Conservation (phyloP, 1,140 invertebrate species). For the Calycopis cecrops region DNA sequence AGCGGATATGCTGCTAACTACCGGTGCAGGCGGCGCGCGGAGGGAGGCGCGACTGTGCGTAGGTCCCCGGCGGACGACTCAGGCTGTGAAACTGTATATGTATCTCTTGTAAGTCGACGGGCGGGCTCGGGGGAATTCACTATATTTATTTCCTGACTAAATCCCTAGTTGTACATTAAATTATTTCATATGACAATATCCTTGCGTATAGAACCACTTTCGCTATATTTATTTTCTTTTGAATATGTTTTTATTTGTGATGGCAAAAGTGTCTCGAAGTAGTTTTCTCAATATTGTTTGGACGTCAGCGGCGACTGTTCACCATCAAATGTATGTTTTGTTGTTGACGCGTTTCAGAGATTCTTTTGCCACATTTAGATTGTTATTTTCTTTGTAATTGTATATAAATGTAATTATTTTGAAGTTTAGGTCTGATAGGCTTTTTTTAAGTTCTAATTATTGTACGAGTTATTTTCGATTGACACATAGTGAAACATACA, state of each 20-base stretch:
- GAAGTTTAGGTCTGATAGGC: not conserved
- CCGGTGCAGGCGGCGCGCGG: not conserved
- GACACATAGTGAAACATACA: no score
- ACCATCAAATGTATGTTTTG: no score
- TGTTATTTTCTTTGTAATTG: not conserved
- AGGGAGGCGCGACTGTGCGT: not conserved
- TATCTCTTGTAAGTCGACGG: not conserved
- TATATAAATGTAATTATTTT: conserved; percentile 7
- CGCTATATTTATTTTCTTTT: conserved; percentile 1
- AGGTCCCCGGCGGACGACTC: conserved; percentile 3
- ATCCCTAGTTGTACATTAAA: conserved; percentile 2
- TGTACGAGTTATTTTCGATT: not conserved
- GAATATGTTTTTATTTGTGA: no score
- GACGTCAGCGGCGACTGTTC: no score
- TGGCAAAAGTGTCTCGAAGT: no score
- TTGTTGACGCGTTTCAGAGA: no score
- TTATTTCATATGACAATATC: conserved; percentile 1
- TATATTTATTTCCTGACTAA: no score
- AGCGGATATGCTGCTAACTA: no score
- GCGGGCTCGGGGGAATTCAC: not conserved
- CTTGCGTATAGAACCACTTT: not conserved
- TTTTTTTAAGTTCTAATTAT: not conserved
- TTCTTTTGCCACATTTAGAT: no score
- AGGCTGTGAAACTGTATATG: not conserved
- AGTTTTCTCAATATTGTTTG: no score